These are phyloP conservation scores for Xenus cinereus DNA, from an alignment of 2,113 vertebrate genomes.

Conservation along the genomic window DNA sequence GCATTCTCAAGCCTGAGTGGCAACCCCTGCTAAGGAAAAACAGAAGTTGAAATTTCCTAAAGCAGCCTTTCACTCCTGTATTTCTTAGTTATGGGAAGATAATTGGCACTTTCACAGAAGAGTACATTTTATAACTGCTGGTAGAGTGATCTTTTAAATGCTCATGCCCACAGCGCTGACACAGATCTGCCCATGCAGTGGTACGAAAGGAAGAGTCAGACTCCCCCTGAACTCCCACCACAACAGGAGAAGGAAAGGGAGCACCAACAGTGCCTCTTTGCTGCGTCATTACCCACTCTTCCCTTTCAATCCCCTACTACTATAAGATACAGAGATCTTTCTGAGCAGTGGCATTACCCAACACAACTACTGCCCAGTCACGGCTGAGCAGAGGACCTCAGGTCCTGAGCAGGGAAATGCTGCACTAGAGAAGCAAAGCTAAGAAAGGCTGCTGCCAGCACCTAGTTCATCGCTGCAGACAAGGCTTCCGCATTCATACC, in stretches of 20 bases:
- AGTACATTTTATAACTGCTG: background rate
- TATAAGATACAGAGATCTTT: background rate
- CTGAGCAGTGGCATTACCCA: background rate
- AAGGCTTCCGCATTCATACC: background rate
- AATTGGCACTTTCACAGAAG: background rate
- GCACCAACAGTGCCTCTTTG: rapidly evolving
- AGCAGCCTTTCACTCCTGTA: background rate
- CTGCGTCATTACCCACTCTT: background rate
- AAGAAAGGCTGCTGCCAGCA: background rate
- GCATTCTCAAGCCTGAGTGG: background rate
- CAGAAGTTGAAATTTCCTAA: background rate
- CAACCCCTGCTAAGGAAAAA: background rate
- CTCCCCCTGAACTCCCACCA: background rate
- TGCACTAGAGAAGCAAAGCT: background rate
- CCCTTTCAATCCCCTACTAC: background rate
- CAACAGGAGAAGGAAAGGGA: background rate
- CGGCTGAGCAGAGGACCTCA: rapidly evolving
- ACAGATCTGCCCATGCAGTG: background rate
- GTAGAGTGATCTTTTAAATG: background rate
- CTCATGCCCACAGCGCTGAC: background rate
- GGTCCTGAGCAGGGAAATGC: background rate
- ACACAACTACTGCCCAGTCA: background rate
- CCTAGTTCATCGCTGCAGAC: background rate
- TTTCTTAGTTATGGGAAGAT: background rate
- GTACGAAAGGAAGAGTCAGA: background rate